Percentiles rank a stretch among this genome's conserved stretches.
These are phyloP conservation scores for Cerastoderma edule DNA, from an alignment of 2,888 invertebrate species.

Conservation along the genomic window DNA sequence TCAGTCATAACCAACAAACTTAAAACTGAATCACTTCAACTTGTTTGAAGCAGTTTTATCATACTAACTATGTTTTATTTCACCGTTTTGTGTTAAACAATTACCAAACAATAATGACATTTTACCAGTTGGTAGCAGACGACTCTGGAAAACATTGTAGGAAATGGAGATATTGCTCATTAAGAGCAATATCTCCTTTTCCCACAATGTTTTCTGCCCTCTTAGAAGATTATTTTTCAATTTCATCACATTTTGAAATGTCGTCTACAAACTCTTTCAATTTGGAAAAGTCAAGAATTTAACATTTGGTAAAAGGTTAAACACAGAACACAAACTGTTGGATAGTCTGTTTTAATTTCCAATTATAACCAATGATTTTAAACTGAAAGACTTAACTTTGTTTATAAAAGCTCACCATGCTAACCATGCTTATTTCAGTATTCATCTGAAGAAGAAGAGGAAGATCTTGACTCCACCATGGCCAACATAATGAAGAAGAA, in stretches of 20 bases:
- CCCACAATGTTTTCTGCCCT: not conserved
- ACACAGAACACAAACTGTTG: too few relatives aligned
- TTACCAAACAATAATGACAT: not conserved
- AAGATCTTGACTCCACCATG: slow-evolving; percentile 93
- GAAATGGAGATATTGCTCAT: slow-evolving; percentile 3
- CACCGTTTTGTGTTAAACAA: not conserved
- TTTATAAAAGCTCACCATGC: not conserved
- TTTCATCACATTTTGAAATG: too few relatives aligned
- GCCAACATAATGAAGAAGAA: slow-evolving; percentile 85
- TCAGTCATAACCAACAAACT: too few relatives aligned
- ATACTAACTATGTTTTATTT: too few relatives aligned
- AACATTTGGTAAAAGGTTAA: too few relatives aligned
- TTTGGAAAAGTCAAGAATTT: too few relatives aligned
- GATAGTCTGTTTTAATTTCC: too few relatives aligned
- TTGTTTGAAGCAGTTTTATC: too few relatives aligned
- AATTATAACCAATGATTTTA: not conserved
- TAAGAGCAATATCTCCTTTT: not conserved
- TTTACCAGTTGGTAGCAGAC: not conserved
- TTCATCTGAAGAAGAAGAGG: slow-evolving; percentile 98
- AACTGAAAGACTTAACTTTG: not conserved
- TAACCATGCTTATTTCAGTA: slow-evolving; percentile 86
- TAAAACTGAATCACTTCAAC: too few relatives aligned
- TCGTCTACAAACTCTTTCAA: too few relatives aligned
- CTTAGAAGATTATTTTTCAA: too few relatives aligned
- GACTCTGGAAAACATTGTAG: not conserved